Conservation (phyloP, 1,140 invertebrate genomes). For the Carcinoscorpius rotundicauda region DNA sequence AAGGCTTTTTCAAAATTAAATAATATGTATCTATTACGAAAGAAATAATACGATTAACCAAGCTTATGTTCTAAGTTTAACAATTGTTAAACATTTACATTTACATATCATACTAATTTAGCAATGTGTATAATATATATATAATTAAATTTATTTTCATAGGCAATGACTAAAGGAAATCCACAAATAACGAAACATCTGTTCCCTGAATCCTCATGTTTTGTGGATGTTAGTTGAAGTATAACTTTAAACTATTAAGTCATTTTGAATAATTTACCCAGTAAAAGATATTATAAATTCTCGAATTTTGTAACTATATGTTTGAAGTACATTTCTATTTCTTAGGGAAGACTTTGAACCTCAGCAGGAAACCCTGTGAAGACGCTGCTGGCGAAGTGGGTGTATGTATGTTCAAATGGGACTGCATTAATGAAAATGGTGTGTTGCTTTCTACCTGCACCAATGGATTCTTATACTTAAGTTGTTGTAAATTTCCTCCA, state of each 20-base stretch:
- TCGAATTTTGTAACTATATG: background rate
- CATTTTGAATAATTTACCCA: background rate
- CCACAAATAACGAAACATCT: too few species aligned
- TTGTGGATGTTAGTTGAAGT: background rate
- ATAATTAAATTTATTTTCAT: too few species aligned
- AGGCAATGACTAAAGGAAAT: too few species aligned
- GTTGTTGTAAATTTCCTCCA: slow-evolving; percentile 48
- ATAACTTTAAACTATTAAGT: background rate
- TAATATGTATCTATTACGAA: too few species aligned
- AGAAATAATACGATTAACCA: too few species aligned
- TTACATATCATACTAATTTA: too few species aligned
- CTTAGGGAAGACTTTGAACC: slow-evolving; percentile 30
- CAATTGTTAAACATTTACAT: too few species aligned
- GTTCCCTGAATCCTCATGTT: too few species aligned
- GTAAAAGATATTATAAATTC: background rate
- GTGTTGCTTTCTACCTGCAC: slow-evolving; percentile 77
- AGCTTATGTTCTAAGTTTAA: too few species aligned
- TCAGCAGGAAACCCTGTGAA: slow-evolving; percentile 21
- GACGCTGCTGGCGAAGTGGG: slow-evolving; percentile 33
- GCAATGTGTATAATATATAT: too few species aligned
- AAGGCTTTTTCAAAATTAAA: too few species aligned
- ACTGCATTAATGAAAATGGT: slow-evolving; percentile 64
- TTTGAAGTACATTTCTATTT: background rate
- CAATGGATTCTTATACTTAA: slow-evolving; percentile 81
- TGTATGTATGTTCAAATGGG: slow-evolving; percentile 91